These are phyloP conservation scores for Spicauda simplicius DNA, from an alignment of 2,888 invertebrate species.

Conservation along the genomic window DNA sequence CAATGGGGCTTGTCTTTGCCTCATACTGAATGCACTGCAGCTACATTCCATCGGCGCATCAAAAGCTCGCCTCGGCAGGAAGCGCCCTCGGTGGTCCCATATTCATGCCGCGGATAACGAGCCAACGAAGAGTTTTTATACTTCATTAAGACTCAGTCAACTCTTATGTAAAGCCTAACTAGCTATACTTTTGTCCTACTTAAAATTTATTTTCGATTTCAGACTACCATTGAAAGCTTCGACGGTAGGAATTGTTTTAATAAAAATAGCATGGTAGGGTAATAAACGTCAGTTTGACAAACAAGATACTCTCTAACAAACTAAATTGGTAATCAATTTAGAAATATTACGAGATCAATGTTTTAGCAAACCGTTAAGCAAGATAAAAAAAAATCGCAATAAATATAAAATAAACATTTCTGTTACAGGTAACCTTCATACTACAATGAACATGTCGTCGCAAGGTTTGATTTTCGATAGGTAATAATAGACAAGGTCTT, in stretches of 20 bases:
- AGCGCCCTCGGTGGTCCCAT: slow-evolving; percentile 68
- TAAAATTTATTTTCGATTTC: neutral
- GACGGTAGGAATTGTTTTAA: too few species aligned
- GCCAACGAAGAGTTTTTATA: slow-evolving; percentile 32
- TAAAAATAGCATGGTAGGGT: too few species aligned
- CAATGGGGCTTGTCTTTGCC: slow-evolving; percentile 52
- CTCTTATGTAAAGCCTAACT: neutral
- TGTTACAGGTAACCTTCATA: slow-evolving; percentile 1
- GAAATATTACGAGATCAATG: too few species aligned
- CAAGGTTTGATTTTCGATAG: slow-evolving; percentile 22
- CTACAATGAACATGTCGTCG: slow-evolving; percentile 19
- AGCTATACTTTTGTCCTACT: slow-evolving; percentile 15
- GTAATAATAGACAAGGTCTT: slow-evolving; percentile 24
- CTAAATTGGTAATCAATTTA: too few species aligned
- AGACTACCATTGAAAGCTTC: neutral
- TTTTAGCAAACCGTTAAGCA: too few species aligned
- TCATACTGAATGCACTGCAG: slow-evolving; percentile 73
- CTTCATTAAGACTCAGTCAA: slow-evolving; percentile 27
- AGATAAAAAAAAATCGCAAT: too few species aligned
- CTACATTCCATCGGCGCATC: slow-evolving; percentile 62
- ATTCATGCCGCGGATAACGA: slow-evolving; percentile 48
- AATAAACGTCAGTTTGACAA: too few species aligned
- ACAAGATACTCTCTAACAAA: too few species aligned
- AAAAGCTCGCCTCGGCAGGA: slow-evolving; percentile 62
- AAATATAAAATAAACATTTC: neutral